Evolutionary conservation across 1,140 invertebrate genomes (phyloP).

Genomic region (Aricia agestis): DNA sequence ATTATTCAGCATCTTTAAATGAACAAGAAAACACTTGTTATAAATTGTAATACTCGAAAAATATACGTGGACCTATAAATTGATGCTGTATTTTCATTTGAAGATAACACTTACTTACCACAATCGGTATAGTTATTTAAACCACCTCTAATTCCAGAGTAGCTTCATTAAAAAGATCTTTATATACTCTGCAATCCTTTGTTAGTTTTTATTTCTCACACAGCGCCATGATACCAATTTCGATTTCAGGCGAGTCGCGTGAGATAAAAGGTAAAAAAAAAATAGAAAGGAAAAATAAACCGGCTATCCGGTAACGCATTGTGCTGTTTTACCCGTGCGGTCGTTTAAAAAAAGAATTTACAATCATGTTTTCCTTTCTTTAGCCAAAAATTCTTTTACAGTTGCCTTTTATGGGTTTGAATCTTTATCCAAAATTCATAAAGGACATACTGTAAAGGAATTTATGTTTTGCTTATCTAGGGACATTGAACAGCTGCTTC

Average conservation of each 20-base stretch:
- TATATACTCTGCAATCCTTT: neutral
- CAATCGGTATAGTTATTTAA: no score
- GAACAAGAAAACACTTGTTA: no score
- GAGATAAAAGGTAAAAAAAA: neutral
- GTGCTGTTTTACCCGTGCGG: neutral
- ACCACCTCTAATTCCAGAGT: no score
- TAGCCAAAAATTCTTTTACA: neutral
- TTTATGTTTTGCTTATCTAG: neutral
- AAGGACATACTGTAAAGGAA: neutral
- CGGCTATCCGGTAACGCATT: neutral
- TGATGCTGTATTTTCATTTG: no score
- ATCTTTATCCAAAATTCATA: neutral
- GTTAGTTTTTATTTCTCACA: slow-evolving; percentile 6
- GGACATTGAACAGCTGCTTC: no score
- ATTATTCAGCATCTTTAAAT: no score
- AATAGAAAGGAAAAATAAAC: neutral
- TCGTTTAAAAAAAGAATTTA: neutral
- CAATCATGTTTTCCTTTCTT: neutral
- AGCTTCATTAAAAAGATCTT: neutral
- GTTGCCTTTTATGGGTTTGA: neutral
- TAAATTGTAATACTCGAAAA: no score
- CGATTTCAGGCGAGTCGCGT: neutral
- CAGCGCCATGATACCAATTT: slow-evolving; percentile 1
- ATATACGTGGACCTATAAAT: no score
- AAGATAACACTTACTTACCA: no score